Conservation (phyloP, 2,888 invertebrate species). For the Bombylius discolor region DNA sequence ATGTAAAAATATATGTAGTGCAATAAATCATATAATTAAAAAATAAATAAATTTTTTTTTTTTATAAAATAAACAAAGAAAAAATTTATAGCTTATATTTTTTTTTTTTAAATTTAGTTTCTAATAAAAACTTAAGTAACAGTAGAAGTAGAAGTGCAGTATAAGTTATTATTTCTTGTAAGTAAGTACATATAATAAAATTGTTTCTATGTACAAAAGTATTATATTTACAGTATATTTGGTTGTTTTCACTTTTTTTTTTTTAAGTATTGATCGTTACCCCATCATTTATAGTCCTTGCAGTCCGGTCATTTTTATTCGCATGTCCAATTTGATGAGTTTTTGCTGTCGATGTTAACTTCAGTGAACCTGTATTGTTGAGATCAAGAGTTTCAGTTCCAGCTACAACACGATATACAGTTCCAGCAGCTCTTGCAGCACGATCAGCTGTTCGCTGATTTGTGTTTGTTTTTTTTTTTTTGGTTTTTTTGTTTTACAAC, state of each 20-base stretch:
- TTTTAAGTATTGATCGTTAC: constrained; percentile 7
- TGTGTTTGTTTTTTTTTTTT: neutral
- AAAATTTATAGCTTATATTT: no score
- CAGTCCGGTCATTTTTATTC: constrained; percentile 38
- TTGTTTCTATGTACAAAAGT: no score
- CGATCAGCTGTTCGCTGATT: constrained; percentile 62
- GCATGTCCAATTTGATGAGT: constrained; percentile 7
- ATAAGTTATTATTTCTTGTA: no score
- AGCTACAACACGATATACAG: constrained; percentile 64
- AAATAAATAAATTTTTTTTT: no score
- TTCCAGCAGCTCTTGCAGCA: constrained; percentile 65
- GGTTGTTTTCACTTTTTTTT: neutral
- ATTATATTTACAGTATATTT: no score
- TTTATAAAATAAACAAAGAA: no score
- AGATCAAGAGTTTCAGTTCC: constrained; percentile 59
- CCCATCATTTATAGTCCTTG: constrained; percentile 22
- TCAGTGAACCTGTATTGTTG: constrained; percentile 13
- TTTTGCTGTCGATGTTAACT: constrained; percentile 4
- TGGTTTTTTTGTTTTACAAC: constrained; percentile 1
- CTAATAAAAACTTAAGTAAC: no score
- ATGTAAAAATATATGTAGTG: no score
- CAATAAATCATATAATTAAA: no score
- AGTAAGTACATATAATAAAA: no score
- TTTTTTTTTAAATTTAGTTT: no score
- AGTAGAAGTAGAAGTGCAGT: no score